phyloP scores from a whole-genome alignment of 2,888 invertebrate genomes.

The Epiblema foenella region DNA sequence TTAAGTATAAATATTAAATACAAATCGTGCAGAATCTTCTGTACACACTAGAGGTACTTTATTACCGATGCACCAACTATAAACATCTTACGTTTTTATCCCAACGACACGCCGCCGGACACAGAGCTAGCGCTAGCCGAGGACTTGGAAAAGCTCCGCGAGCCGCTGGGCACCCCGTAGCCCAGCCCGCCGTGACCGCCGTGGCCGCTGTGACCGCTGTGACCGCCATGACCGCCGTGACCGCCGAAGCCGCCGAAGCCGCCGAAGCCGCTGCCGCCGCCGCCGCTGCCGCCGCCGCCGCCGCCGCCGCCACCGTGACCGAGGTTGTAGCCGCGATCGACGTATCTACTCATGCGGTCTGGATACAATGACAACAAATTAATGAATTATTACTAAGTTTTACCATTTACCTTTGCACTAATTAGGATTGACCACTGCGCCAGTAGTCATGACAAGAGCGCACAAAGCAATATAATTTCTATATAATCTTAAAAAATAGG shows the following conservation, averaged over 20 bases:
- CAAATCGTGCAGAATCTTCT: too few species aligned
- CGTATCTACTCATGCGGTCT: conserved; percentile 42
- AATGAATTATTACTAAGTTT: background rate
- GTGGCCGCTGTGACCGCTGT: too few species aligned
- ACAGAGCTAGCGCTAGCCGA: conserved; percentile 66
- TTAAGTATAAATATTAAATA: too few species aligned
- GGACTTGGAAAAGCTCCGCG: conserved; percentile 67
- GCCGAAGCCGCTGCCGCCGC: conserved; percentile 50
- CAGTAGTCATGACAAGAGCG: too few species aligned
- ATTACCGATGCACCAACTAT: too few species aligned
- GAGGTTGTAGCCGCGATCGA: conserved; percentile 50
- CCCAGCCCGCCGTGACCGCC: conserved; percentile 48
- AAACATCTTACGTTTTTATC: conserved; percentile 8
- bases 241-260: conserved; percentile 42
- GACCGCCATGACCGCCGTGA: conserved; percentile 38
- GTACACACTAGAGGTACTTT: too few species aligned
- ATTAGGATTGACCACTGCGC: background rate
- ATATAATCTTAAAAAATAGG: too few species aligned
- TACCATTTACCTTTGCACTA: too few species aligned
- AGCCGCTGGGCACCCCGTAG: conserved; percentile 45
- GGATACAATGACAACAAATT: background rate
- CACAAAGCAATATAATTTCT: too few species aligned
- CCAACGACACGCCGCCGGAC: conserved; percentile 46
- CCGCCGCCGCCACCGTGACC: conserved; percentile 50
- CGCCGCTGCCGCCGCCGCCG: conserved; percentile 51